These are phyloP conservation scores for Linnaemya vulpina DNA, from an alignment of 2,888 invertebrate species.

Conservation along the genomic window DNA sequence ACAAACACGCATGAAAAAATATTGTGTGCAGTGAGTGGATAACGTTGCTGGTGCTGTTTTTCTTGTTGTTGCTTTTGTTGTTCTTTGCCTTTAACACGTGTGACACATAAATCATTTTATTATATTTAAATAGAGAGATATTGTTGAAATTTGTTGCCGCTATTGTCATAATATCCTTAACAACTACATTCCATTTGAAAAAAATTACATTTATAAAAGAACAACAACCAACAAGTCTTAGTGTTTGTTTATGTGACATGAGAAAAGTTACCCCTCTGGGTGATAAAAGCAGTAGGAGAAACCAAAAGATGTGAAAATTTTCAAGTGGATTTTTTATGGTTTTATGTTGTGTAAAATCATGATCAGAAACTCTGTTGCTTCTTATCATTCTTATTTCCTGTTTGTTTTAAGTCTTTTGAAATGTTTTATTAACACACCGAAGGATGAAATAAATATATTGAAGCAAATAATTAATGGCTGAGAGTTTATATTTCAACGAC, in stretches of 20 bases:
- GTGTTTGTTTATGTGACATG: constrained; percentile 32
- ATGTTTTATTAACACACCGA: constrained; percentile 24
- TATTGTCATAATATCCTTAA: constrained; percentile 66
- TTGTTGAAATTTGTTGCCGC: constrained; percentile 35
- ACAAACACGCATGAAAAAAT: constrained; percentile 2
- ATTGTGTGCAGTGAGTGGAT: not conserved
- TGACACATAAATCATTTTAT: constrained; percentile 69
- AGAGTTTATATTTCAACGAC: too few relatives aligned
- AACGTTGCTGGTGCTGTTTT: too few relatives aligned
- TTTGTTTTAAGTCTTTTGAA: constrained; percentile 3
- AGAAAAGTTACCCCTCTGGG: not conserved
- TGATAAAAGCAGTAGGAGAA: not conserved
- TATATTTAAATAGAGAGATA: constrained; percentile 56
- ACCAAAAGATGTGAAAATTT: not conserved
- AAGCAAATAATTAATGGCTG: not conserved
- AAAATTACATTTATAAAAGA: not conserved
- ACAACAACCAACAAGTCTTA: constrained; percentile 25
- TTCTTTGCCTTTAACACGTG: constrained; percentile 66
- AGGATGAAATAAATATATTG: not conserved
- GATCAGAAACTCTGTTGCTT: constrained; percentile 16
- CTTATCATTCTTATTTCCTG: constrained; percentile 13
- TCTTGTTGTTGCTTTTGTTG: constrained; percentile 3
- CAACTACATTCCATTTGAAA: constrained; percentile 39
- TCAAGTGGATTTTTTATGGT: constrained; percentile 40
- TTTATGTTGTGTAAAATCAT: constrained; percentile 24